Percentiles rank a stretch among this genome's conserved stretches.
These are phyloP conservation scores for Luffia ferchaultella DNA, from an alignment of 2,888 invertebrate species.

Conservation along the genomic window DNA sequence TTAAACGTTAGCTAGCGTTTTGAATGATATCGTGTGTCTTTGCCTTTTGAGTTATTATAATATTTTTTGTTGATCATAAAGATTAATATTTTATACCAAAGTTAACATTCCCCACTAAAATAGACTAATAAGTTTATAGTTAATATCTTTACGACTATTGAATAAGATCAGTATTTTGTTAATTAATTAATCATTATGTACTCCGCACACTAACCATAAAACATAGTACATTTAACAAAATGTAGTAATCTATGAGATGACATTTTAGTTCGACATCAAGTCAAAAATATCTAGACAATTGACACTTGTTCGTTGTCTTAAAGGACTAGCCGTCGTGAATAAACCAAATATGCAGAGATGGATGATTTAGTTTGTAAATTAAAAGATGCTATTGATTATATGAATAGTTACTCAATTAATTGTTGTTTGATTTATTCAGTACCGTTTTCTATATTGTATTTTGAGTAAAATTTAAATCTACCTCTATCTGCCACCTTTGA, in stretches of 20 bases:
- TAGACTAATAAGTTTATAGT: slow-evolving; percentile 12
- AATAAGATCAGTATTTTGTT: not conserved
- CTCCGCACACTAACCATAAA: not conserved
- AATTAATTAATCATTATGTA: not conserved
- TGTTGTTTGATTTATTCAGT: slow-evolving; percentile 26
- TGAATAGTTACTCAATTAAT: slow-evolving; percentile 50
- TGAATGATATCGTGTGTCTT: slow-evolving; percentile 54
- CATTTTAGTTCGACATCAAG: not conserved
- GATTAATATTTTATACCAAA: slow-evolving; percentile 73
- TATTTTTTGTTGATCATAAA: slow-evolving; percentile 50
- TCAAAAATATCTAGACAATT: not conserved
- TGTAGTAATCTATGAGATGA: not conserved
- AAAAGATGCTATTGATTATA: slow-evolving; percentile 66
- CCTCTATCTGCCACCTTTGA: too few species aligned
- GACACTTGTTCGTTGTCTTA: slow-evolving; percentile 27
- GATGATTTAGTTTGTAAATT: slow-evolving; percentile 23
- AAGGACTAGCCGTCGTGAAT: slow-evolving; percentile 29
- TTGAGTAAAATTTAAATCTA: too few species aligned
- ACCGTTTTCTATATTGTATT: too few species aligned
- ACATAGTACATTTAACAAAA: not conserved
- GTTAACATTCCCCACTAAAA: slow-evolving; percentile 76
- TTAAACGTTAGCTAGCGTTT: slow-evolving; percentile 51
- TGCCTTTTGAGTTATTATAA: slow-evolving; percentile 37
- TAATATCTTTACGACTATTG: not conserved
- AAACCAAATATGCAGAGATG: slow-evolving; percentile 50